Evolutionary conservation across 2,888 invertebrate species (phyloP), one percentile per base, ranked within the genome.

Genomic region (Octodonta nipae): DNA sequence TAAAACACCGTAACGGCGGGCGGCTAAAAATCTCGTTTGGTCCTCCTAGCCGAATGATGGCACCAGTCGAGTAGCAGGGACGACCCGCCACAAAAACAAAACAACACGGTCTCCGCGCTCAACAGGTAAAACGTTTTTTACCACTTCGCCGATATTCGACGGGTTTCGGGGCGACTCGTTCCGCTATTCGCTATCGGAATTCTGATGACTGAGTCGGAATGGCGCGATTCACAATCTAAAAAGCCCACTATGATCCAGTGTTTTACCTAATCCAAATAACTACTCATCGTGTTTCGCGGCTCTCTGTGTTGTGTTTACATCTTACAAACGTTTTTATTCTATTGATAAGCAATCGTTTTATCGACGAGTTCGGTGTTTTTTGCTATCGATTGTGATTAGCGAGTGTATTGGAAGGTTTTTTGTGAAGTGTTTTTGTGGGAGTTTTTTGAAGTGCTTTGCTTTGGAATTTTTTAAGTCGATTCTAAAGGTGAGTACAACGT

Each of bases 81-180:
- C n/a, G n/a, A 31, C 11, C 5, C 8, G 32, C 13, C 32, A 32
- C 25, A 25, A 12, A 11, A 8, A 17, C 25, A 6, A 12, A n/a
- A 15, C 14, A 12, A n/a, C 7, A 8, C 13, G 4, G 15, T 13
- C 26, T 10, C 28, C 13, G 15, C 17, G 28, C 25, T 47, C 47
- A 49, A 47, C 48, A 48, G 52, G 49, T 50, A 50, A 47, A 41
- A 32, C 32, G 36, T 37, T 38, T 42, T 47, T 52, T 50, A 46
- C 36, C 11, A 11, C 22, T 11, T 43, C 42, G 38, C 51, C 48
- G 50, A 41, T 33, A 20, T 48, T 50, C 53, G 53, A 41, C 36
- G 43, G 35, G 38, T 46, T 49, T 46, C 53, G 53, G 44, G 33
- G 25, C 33, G 41, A 34, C 46, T 49, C 51, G 52, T 38, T 37